phyloP scores from a whole-genome alignment of 2,797 vertebrate genomes.

The Malurus splendens region DNA sequence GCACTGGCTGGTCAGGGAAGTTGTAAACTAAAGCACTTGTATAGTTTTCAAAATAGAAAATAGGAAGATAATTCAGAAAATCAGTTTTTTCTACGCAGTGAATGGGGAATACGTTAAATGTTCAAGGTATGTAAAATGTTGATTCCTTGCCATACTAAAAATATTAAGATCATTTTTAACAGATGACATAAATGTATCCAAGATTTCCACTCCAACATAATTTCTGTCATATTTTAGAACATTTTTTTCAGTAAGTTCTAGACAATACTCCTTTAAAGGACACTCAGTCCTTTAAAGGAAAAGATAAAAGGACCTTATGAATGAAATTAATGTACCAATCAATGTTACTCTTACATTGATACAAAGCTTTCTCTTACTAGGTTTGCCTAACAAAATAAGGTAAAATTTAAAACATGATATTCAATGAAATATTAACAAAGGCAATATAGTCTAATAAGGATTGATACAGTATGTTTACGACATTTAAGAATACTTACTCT shows the following conservation, averaged over 20 bases:
- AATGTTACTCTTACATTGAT: neutral
- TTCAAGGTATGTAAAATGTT: neutral
- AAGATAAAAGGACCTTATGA: neutral
- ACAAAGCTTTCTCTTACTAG: neutral
- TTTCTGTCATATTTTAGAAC: neutral
- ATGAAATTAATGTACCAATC: neutral
- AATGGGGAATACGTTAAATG: neutral
- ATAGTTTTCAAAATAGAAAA: neutral
- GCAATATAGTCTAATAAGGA: neutral
- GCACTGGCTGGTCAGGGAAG: neutral
- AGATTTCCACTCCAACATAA: neutral
- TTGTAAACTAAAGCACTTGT: neutral
- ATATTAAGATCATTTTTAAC: neutral
- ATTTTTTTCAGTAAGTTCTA: neutral
- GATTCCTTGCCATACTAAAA: neutral
- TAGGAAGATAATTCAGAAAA: neutral
- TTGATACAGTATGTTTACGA: neutral
- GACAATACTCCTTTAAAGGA: neutral
- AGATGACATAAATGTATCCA: neutral
- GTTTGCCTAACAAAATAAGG: neutral
- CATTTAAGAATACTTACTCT: constrained; percentile 26
- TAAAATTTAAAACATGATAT: neutral
- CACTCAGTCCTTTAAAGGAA: neutral
- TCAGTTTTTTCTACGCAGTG: neutral
- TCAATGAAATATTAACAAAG: neutral